Conservation (phyloP, 2,113 vertebrate genomes). For the Sceloporus tristichus region DNA sequence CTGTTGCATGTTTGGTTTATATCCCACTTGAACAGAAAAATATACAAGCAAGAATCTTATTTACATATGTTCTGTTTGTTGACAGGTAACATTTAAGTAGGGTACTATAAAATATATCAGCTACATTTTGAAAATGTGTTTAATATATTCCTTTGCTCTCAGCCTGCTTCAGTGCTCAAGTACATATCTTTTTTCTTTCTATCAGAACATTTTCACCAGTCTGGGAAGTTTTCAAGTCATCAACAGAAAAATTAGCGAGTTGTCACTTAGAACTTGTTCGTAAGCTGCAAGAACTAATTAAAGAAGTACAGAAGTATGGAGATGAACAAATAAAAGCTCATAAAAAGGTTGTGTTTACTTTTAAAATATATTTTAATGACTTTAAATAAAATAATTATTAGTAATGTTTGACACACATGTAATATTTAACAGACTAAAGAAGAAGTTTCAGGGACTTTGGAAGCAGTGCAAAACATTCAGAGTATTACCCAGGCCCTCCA, state of each 20-base stretch:
- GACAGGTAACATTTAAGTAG: not conserved
- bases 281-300: constrained; percentile 96
- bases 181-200: constrained; percentile 20
- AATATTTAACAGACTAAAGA: constrained; percentile 91
- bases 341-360: constrained; percentile 87
- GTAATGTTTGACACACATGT: constrained; percentile 63
- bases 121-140: not conserved
- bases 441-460: constrained; percentile 94
- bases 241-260: constrained; percentile 93
- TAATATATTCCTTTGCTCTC: not conserved
- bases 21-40: not conserved
- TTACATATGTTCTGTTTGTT: not conserved
- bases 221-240: constrained; percentile 96
- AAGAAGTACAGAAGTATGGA: constrained; percentile 97
- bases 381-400: constrained; percentile 19
- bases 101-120: not conserved
- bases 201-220: constrained; percentile 94
- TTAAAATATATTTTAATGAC: not conserved
- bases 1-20: not conserved
- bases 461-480: constrained; percentile 97
- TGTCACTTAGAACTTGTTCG: constrained; percentile 96
- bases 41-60: not conserved
- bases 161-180: not conserved
- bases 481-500: constrained; percentile 92
- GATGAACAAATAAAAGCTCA: constrained; percentile 97